These are phyloP conservation scores for Cephus sareptanus DNA, from an alignment of 2,888 invertebrate genomes.

Conservation along the genomic window DNA sequence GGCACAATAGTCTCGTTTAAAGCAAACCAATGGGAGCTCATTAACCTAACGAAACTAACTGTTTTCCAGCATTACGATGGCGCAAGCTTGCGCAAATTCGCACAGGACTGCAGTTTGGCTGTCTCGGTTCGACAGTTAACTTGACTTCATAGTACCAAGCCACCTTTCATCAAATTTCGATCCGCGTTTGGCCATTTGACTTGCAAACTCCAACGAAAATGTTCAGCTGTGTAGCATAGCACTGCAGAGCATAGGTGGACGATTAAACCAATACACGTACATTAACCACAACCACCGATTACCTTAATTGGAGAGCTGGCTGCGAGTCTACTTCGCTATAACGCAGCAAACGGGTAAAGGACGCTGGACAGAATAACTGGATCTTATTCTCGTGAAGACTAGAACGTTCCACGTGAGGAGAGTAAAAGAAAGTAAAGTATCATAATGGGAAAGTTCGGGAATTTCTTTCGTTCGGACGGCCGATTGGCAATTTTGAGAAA, in stretches of 20 bases:
- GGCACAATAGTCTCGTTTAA: not conserved
- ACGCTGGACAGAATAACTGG: not conserved
- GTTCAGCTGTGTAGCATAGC: too few species aligned
- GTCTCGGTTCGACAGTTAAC: slow-evolving; percentile 16
- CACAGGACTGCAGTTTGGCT: not conserved
- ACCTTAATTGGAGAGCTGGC: not conserved
- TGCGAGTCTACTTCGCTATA: not conserved
- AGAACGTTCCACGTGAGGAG: not conserved
- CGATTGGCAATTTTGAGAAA: not conserved
- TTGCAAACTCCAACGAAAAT: slow-evolving; percentile 17
- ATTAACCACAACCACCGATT: not conserved
- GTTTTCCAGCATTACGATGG: not conserved
- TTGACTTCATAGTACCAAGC: not conserved
- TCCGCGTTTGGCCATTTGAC: slow-evolving; percentile 20
- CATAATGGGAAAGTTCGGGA: not conserved
- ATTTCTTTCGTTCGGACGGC: too few species aligned
- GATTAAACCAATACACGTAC: not conserved
- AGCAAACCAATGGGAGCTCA: not conserved
- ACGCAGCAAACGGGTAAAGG: not conserved
- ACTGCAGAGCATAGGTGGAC: not conserved
- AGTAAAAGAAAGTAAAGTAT: not conserved
- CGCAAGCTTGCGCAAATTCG: not conserved
- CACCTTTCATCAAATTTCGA: not conserved
- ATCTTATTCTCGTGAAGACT: not conserved
- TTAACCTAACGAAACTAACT: not conserved